Conservation (phyloP, 2,888 invertebrate genomes). For the Papilio protenor region DNA sequence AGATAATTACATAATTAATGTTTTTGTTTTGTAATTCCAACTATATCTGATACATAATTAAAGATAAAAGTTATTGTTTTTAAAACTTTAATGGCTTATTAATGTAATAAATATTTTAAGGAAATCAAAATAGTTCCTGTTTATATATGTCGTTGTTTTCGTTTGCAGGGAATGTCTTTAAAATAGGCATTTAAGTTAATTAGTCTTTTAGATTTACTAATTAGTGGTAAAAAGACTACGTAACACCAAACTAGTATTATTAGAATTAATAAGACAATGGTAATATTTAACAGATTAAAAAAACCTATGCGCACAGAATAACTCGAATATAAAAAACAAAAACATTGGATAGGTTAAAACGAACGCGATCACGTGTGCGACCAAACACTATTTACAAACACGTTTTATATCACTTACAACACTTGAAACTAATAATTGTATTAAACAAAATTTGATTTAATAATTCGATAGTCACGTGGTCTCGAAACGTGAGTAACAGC, state of each 20-base stretch:
- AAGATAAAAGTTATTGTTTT: not conserved
- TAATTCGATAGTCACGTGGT: constrained; percentile 41
- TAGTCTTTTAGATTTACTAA: too few relatives aligned
- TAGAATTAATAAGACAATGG: too few relatives aligned
- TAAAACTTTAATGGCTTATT: not conserved
- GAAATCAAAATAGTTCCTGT: not conserved
- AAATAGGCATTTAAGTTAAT: not conserved
- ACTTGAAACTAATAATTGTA: not conserved
- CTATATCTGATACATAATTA: not conserved
- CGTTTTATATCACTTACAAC: constrained; percentile 9
- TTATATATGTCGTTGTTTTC: not conserved
- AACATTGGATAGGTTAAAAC: constrained; percentile 2
- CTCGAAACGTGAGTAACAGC: constrained; percentile 14
- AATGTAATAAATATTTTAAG: not conserved
- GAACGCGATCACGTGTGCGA: constrained; percentile 1
- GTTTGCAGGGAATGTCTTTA: not conserved
- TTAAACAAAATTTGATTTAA: constrained; percentile 35
- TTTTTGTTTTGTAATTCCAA: not conserved
- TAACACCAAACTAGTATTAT: too few relatives aligned
- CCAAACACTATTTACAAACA: constrained; percentile 27
- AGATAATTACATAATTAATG: not conserved
- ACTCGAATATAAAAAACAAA: not conserved
- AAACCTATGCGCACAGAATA: too few relatives aligned
- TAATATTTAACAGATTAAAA: too few relatives aligned
- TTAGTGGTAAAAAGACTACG: too few relatives aligned